Conservation (phyloP, 2,113 vertebrate genomes). For the Mobula hypostoma region DNA sequence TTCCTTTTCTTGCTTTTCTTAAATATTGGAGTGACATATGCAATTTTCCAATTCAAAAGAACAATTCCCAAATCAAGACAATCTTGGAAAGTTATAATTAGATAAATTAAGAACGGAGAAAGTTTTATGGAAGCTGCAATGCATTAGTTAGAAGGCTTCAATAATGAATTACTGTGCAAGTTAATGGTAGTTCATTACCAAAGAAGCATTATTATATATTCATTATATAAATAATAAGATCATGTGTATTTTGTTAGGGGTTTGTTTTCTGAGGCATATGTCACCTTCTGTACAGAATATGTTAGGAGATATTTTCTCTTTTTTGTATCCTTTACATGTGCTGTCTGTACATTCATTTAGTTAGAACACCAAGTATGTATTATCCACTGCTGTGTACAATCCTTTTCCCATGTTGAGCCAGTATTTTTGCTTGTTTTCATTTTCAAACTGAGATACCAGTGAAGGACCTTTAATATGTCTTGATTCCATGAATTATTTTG, state of each 20-base stretch:
- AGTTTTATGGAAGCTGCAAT: not conserved
- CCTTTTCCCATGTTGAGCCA: not conserved
- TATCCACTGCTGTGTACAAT: not conserved
- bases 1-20: no score
- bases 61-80: no score
- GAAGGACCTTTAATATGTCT: not conserved
- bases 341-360: not conserved
- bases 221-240: not conserved
- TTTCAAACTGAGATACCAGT: not conserved
- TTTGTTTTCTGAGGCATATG: not conserved
- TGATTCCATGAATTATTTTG: not conserved
- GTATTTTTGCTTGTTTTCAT: not conserved
- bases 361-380: not conserved
- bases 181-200: not conserved
- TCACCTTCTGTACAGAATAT: not conserved
- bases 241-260: not conserved
- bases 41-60: no score
- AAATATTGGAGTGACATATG: no score
- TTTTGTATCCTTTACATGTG: not conserved
- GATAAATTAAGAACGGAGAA: not conserved
- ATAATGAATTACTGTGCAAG: not conserved
- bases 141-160: not conserved
- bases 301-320: not conserved
- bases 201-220: not conserved
- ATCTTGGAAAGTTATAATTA: no score